These are phyloP conservation scores for Lasioglossum calceatum DNA, from an alignment of 2,888 invertebrate genomes.

Conservation along the genomic window DNA sequence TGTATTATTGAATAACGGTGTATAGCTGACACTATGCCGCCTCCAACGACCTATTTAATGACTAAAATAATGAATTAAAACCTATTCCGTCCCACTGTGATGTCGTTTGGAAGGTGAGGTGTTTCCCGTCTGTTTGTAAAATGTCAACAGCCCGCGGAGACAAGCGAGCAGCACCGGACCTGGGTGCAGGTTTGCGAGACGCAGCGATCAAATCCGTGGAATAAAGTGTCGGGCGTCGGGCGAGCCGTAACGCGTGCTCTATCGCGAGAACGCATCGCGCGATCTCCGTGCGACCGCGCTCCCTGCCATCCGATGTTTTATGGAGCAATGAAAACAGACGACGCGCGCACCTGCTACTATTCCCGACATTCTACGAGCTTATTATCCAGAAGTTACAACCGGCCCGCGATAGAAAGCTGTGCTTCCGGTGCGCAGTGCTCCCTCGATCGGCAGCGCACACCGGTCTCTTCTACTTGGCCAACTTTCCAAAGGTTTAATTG, in stretches of 20 bases:
- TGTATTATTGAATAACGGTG: too few relatives aligned
- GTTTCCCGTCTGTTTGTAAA: background rate
- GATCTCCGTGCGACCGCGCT: constrained; percentile 42
- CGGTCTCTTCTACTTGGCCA: background rate
- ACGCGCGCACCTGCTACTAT: constrained; percentile 28
- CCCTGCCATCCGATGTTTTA: constrained; percentile 58
- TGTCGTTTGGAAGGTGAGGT: background rate
- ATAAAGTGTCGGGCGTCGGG: constrained; percentile 24
- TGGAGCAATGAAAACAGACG: constrained; percentile 58
- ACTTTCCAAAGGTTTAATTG: constrained; percentile 41
- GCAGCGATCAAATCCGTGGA: background rate
- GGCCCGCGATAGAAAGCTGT: background rate
- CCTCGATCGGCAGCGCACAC: background rate
- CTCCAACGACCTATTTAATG: too few relatives aligned
- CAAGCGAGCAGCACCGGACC: background rate
- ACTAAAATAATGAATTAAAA: too few relatives aligned
- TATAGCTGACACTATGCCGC: too few relatives aligned
- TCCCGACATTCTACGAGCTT: constrained; percentile 47
- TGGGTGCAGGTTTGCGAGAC: background rate
- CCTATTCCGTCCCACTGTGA: too few relatives aligned
- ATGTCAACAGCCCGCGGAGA: background rate
- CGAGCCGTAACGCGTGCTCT: constrained; percentile 33
- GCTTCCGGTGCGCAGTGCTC: background rate
- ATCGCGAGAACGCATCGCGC: constrained; percentile 40
- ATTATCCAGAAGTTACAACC: constrained; percentile 52